These are phyloP conservation scores for Trilocha varians DNA, from an alignment of 2,888 invertebrate species.

Conservation along the genomic window DNA sequence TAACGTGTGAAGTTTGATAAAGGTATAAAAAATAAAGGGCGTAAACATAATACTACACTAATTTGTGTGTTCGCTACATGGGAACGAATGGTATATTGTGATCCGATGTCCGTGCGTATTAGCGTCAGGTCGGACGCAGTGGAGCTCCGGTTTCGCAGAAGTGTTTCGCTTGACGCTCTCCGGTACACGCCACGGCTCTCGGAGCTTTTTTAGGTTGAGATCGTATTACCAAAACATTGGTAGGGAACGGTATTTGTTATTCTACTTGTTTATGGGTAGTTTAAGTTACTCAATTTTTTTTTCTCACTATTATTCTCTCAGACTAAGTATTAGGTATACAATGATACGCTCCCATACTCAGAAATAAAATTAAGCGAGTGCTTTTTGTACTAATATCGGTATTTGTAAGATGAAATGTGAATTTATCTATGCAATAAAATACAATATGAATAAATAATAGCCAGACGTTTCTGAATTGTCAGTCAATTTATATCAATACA, in stretches of 20 bases:
- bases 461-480: too few relatives aligned
- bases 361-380: too few relatives aligned
- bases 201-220: conserved; percentile 29
- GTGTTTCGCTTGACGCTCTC: conserved; percentile 60
- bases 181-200: conserved; percentile 31
- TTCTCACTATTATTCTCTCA: too few relatives aligned
- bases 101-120: conserved; percentile 51
- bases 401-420: too few relatives aligned
- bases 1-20: conserved; percentile 40
- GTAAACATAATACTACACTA: conserved; percentile 64
- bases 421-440: too few relatives aligned
- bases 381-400: too few relatives aligned
- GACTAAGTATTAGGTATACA: too few relatives aligned
- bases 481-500: too few relatives aligned
- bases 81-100: conserved; percentile 63
- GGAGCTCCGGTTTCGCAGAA: conserved; percentile 62
- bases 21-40: conserved; percentile 47
- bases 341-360: too few relatives aligned
- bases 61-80: conserved; percentile 58
- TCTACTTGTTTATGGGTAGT: neutral
- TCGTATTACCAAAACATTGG: conserved; percentile 13
- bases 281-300: too few relatives aligned
- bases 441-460: too few relatives aligned
- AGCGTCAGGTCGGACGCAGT: conserved; percentile 33
- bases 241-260: neutral